Percentiles rank a stretch among this genome's conserved stretches.
Conservation (phyloP, 2,113 vertebrate species). For the Tupaia chinensis region DNA sequence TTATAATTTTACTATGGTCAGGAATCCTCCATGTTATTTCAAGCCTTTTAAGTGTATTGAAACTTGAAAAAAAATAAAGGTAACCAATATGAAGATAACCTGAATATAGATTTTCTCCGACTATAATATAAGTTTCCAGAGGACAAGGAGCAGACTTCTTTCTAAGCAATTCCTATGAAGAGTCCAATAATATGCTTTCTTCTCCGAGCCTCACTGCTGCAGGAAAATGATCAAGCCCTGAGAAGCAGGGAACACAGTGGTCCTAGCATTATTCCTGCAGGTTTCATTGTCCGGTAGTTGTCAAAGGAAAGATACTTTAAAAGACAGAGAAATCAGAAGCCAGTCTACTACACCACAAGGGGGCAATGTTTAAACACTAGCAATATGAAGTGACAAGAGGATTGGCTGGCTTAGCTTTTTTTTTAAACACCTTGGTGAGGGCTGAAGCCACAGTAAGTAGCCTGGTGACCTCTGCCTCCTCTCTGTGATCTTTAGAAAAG, state of each 20-base stretch:
- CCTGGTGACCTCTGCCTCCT: not conserved
- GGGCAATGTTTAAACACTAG: constrained; percentile 39
- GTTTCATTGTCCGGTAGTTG: not conserved
- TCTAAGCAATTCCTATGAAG: not conserved
- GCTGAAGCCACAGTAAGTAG: not conserved
- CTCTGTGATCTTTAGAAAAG: not conserved
- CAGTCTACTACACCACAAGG: constrained; percentile 46
- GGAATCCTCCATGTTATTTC: too few species aligned
- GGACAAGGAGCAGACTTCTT: not conserved
- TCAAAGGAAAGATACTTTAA: not conserved
- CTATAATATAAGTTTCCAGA: not conserved
- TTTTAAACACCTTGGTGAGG: not conserved
- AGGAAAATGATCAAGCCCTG: not conserved
- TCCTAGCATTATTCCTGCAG: not conserved
- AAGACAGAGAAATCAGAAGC: constrained; percentile 2
- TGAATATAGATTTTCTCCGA: not conserved
- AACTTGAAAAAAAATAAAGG: not conserved
- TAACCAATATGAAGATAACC: not conserved
- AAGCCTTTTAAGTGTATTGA: too few species aligned
- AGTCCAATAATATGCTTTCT: not conserved
- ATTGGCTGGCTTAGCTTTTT: not conserved
- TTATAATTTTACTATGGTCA: too few species aligned
- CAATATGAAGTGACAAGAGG: not conserved
- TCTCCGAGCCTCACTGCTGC: not conserved
- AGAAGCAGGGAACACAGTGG: not conserved